Conservation (phyloP, 2,113 vertebrate genomes). For the Hemiprocne comata region DNA sequence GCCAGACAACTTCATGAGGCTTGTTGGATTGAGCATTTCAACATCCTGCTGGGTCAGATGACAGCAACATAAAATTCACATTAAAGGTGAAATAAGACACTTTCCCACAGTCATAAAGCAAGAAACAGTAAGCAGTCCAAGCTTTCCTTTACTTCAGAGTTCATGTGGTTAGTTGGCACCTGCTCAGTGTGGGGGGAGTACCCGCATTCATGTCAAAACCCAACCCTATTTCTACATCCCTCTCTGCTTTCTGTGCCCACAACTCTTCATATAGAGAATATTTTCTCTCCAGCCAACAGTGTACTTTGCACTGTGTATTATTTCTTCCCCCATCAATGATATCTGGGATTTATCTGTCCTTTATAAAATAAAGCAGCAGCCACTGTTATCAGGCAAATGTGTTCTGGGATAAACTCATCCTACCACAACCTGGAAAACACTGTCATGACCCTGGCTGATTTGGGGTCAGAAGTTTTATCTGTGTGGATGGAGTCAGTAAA, state of each 20-base stretch:
- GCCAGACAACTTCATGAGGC: neutral
- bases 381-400: neutral
- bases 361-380: neutral
- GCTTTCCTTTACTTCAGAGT: neutral
- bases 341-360: neutral
- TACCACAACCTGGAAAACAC: neutral
- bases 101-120: neutral
- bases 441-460: neutral
- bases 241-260: neutral
- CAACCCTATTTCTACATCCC: rapidly evolving
- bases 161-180: neutral
- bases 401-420: neutral
- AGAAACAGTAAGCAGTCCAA: neutral
- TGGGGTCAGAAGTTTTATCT: neutral
- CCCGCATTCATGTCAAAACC: neutral
- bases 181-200: neutral
- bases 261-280: neutral
- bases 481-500: neutral
- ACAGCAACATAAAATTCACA: neutral
- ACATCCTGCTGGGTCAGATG: neutral
- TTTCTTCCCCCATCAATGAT: neutral
- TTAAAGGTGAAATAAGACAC: neutral
- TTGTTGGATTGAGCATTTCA: neutral
- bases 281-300: neutral
- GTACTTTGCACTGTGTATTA: neutral